These are phyloP conservation scores for Cephus runcator DNA, from an alignment of 2,888 invertebrate genomes.

Conservation along the genomic window DNA sequence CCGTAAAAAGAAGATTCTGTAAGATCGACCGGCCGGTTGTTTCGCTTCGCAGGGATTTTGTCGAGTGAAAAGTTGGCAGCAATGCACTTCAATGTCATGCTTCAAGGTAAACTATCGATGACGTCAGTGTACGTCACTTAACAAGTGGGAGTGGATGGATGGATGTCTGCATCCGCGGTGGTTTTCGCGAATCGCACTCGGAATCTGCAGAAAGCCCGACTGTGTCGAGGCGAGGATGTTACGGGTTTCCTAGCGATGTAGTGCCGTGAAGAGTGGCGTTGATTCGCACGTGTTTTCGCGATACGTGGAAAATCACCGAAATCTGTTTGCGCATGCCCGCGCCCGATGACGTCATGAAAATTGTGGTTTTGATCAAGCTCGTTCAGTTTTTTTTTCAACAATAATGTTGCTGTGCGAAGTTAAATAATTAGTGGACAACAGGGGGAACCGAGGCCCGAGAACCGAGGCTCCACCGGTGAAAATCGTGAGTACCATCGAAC, in stretches of 20 bases:
- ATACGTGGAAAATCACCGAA: slow-evolving; percentile 65
- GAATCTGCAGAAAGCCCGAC: slow-evolving; percentile 43
- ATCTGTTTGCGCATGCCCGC: slow-evolving; percentile 61
- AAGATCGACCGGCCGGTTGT: too few relatives aligned
- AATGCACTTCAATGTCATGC: slow-evolving; percentile 63
- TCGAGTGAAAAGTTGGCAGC: slow-evolving; percentile 38
- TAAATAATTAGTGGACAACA: slow-evolving; percentile 39
- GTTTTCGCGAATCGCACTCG: slow-evolving; percentile 54
- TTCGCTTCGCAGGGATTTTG: background rate
- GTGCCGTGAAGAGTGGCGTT: slow-evolving; percentile 26
- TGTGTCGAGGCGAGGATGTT: slow-evolving; percentile 46
- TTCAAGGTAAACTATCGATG: slow-evolving; percentile 66
- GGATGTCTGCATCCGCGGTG: slow-evolving; percentile 52
- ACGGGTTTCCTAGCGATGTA: slow-evolving; percentile 48
- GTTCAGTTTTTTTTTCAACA: slow-evolving; percentile 23
- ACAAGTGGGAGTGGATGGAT: slow-evolving; percentile 65
- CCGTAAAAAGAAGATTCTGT: too few relatives aligned
- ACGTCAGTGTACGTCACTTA: slow-evolving; percentile 66
- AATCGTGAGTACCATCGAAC: slow-evolving; percentile 47
- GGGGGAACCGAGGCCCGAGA: slow-evolving; percentile 26
- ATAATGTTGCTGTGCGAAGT: slow-evolving; percentile 50
- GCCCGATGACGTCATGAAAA: slow-evolving; percentile 63
- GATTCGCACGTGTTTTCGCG: slow-evolving; percentile 27
- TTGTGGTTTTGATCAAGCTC: slow-evolving; percentile 60
- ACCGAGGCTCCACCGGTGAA: slow-evolving; percentile 36